A percentile compares a stretch with the other conserved stretches of the same genome.
Conservation (phyloP, 1,140 invertebrate genomes). For the Elysia chlorotica region DNA sequence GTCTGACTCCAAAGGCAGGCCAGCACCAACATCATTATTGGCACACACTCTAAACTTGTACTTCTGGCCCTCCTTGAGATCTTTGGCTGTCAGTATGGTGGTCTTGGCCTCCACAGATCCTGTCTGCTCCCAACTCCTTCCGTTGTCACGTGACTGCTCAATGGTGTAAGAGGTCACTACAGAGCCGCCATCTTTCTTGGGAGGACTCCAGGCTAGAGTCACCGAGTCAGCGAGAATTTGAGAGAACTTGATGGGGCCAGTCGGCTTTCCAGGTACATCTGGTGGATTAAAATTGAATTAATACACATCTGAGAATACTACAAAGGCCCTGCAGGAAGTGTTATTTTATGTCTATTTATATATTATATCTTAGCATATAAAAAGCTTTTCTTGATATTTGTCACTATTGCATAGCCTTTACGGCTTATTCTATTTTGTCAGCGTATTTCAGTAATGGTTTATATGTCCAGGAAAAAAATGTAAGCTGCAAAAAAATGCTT, state of each 20-base stretch:
- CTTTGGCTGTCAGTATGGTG: slow-evolving; percentile 78
- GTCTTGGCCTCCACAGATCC: slow-evolving; percentile 31
- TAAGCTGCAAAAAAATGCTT: no score
- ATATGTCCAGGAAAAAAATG: no score
- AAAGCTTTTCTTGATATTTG: no score
- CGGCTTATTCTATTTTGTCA: no score
- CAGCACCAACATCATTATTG: slow-evolving; percentile 38
- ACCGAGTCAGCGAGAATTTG: slow-evolving; percentile 92
- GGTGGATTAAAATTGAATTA: no score
- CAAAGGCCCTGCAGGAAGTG: no score
- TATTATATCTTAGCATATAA: no score
- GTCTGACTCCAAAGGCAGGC: slow-evolving; percentile 66
- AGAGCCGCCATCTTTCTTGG: slow-evolving; percentile 88
- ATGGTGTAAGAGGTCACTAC: slow-evolving; percentile 70
- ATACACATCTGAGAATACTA: no score
- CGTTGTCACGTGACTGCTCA: slow-evolving; percentile 50
- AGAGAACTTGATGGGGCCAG: slow-evolving; percentile 90
- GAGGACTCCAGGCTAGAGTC: slow-evolving; percentile 89
- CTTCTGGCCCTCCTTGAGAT: slow-evolving; percentile 86
- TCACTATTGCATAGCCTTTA: no score
- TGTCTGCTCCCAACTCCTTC: slow-evolving; percentile 32
- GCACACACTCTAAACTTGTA: slow-evolving; percentile 96
- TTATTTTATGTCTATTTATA: no score
- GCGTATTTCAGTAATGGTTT: no score
- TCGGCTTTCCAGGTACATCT: slow-evolving; percentile 87